Base-by-base conservation (phyloP, 2,113 vertebrate species). In the Equus przewalskii region DNA sequence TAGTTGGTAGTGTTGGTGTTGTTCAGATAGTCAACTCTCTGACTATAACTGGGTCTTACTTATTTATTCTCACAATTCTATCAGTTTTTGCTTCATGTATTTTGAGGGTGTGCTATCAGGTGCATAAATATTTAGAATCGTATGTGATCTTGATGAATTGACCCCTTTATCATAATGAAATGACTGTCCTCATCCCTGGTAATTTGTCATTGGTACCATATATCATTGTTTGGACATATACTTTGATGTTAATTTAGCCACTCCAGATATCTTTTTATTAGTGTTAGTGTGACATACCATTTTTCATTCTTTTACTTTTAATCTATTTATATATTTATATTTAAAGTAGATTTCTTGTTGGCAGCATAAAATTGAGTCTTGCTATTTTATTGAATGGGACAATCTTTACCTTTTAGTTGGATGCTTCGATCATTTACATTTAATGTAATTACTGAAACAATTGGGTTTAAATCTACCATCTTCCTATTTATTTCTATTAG, bases 241-340 rank as follows among this genome's bases (percentile, higher is more conserved):
- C 19, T 88, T 92, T 92, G 49, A 69, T 76, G 88, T 36, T 88
- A 91, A 91, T 90, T 73, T 87, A 69, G 51, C 62, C 60, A 92
- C 28, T 67, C 33, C 13, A 36, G 28, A 92, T 62, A 78, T 88
- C 41, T 72, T 91, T 90, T 94, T 86, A 33, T 81, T 93, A 58
- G 36, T 80, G 10, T 91, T 51, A 81, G 11, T 87, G 41, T 91
- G 67, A 41, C 30, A 67, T 65, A 58, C 26, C 6, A 30, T 41
- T 73, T 65, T 79, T 91, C 24, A 19, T 58, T 76, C 46, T 80
- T 96, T 36, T 60, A 81, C 5, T 91, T 91, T 91, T 94, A 65
- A 75, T 84, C 12, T 64, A 79, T 7, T 7, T 84, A 60, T 82
- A 60, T 73, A 4, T 79, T 49, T 70, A 56, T 44, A 64, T 54